Evolutionary conservation across 2,797 vertebrate genomes (phyloP), one percentile per base, ranked within the genome.

Genomic region (Artibeus lituratus): DNA sequence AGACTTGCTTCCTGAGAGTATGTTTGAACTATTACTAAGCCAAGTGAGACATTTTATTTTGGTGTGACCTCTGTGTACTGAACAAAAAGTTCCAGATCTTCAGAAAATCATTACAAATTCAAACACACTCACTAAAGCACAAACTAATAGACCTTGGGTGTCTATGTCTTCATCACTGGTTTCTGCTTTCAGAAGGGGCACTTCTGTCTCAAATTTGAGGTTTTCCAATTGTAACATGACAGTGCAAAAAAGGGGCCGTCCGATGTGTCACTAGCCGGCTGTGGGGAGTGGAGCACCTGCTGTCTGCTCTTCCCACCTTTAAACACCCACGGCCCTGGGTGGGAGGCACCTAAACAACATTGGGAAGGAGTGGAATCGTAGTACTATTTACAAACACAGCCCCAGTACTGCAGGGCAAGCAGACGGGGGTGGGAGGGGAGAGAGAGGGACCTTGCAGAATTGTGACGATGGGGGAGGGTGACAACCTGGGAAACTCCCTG

Each of bases 221-320:
- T 90, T 77, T 59, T 51, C 37, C n/a, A 9, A 10, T 37, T 51
- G 24, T 81, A 51, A 35, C 32, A 24, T 37, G 51, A n/a, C 51
- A 32, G 47, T 10, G 3, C 15, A 10, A 14, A 24, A 2, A 16
- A 14, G 44, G 49, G 24, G 44, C 76, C 22, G 2, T 10, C 19
- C 47, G 24, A 22, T 16, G 22, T 29, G 7, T 59, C 51, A 6
- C 11, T 12, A 18, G 73, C 14, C 35, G 1, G 37, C 39, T n/a
- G 10, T 1, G 44, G 10, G 42, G 88, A n/a, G 19, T 0, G 15
- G 9, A 59, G 44, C 0, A 0, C 47, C 19, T 3, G 49, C 44
- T 2, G 3, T 35, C 49, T 24, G 24, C 10, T 19, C 57, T 84
- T 69, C 62, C 83, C 10, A 7, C 18, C 42, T 53, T 44, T 10